Conservation (phyloP, 92 coral and sea anemone genomes). For the Porites cylindrica region DNA sequence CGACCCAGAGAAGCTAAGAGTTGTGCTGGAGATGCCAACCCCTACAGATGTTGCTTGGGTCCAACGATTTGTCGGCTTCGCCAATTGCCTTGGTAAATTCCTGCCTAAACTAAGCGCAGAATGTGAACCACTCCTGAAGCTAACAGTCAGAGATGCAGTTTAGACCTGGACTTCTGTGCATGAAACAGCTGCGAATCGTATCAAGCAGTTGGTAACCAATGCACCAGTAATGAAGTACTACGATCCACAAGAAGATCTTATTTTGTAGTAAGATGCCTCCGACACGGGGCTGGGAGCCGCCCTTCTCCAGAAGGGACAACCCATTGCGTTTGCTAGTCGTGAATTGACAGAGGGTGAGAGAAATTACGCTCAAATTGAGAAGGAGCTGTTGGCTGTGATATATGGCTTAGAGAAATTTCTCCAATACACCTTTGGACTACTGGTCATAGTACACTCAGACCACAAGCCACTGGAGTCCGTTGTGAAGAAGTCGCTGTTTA, state of each 20-base stretch:
- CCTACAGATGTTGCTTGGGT: conserved; percentile 49
- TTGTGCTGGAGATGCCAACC: conserved; percentile 55
- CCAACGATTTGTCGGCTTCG: conserved; percentile 6
- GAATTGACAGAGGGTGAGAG: no score
- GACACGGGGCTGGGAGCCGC: not conserved
- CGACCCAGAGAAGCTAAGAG: conserved; percentile 44
- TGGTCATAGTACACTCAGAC: conserved; percentile 20
- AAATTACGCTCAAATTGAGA: no score
- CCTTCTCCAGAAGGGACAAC: conserved; percentile 1
- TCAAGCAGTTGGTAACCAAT: not conserved
- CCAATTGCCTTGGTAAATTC: conserved; percentile 10
- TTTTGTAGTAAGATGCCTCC: conserved; percentile 15
- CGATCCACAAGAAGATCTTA: conserved; percentile 31
- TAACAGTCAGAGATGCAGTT: not conserved
- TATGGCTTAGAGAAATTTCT: conserved; percentile 2
- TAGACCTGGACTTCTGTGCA: not conserved
- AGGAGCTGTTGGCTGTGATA: not conserved
- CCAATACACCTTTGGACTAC: not conserved
- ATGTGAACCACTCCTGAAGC: not conserved
- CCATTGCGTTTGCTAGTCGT: not conserved
- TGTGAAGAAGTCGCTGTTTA: not conserved
- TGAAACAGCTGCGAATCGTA: not conserved
- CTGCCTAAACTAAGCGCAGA: conserved; percentile 3
- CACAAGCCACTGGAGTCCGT: conserved; percentile 26
- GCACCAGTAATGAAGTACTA: conserved; percentile 19